Base-by-base conservation (phyloP, 2,888 invertebrate genomes). In the Zhuqinia jingwanae region DNA sequence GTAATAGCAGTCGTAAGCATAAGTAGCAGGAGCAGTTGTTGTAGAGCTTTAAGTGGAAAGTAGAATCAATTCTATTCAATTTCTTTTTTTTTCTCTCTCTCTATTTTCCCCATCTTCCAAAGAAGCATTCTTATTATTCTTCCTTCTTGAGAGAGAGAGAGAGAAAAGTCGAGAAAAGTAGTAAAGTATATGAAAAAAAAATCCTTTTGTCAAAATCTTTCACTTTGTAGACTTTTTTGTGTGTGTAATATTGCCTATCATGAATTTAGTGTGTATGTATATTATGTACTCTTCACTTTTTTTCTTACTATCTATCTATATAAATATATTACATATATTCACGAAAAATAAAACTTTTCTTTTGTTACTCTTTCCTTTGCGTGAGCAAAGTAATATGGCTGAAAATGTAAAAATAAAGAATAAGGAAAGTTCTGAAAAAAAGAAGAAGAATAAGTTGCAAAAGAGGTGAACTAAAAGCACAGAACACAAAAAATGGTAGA, bases 51-150 rank as follows among this genome's bases (percentile, higher is more conserved):
- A 78, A 85, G 78, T 70, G 70, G 78, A 84, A 84, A 84, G 84
- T 84, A 70, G 84, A 85, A 85, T 85, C 85, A 85, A 79, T 84
- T 85, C 85, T 85, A 78, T 85, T 85, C 85, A 85, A 85, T 85
- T 85, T 85, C 77, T 77, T 65, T 11, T 50, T 30, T 50, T 30
- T 13, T 60, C 45, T 20, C 30, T 56, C 22, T 63, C 20, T 50
- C 42, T 47, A 63, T 47, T 36, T 63, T 27, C 27, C 11, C 8
- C 73, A 60, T 60, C 70, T 79, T 79, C 78, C 27, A 30, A 63
- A 79, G 53, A 85, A 79, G 58, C 56, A 78, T 85, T 85, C 70
- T 73, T 85, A 85, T 85, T 78, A 85, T 85, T 78, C 36, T 53
- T 65, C 63, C 42, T 70, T 77, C 42, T 70, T 77, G 56, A 60